Percentiles rank a stretch among this genome's conserved stretches.
Evolutionary conservation across 2,888 invertebrate genomes (phyloP).

Genomic region (Acronicta leporina): DNA sequence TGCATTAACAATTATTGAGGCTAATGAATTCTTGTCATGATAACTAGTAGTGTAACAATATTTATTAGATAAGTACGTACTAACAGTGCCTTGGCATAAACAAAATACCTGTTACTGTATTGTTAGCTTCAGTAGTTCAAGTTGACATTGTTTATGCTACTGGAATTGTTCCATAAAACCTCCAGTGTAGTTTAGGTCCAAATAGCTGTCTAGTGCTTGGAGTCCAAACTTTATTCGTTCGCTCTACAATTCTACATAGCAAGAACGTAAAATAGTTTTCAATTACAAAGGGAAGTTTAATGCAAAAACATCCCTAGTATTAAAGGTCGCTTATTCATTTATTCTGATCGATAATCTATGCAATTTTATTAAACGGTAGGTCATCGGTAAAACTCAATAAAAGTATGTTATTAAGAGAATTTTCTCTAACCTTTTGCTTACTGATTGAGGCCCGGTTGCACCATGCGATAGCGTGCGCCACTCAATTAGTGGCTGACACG

Average conservation of each 20-base stretch:
- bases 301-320: conserved; percentile 20
- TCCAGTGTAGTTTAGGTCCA: conserved; percentile 11
- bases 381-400: conserved; percentile 60
- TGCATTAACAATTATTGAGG: conserved; percentile 61
- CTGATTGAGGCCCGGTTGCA: conserved; percentile 66
- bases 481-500: conserved; percentile 85
- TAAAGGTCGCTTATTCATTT: conserved; percentile 37
- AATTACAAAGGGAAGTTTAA: conserved; percentile 26
- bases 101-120: conserved; percentile 47
- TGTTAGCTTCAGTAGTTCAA: conserved; percentile 38
- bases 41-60: conserved; percentile 59
- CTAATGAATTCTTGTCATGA: conserved; percentile 72
- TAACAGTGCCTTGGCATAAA: conserved; percentile 52
- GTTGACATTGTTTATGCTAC: conserved; percentile 36
- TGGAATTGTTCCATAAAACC: conserved; percentile 23
- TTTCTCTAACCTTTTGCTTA: conserved; percentile 74
- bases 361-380: conserved; percentile 47
- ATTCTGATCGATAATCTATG: conserved; percentile 41
- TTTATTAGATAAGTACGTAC: conserved; percentile 51
- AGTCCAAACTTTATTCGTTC: conserved; percentile 16
- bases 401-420: conserved; percentile 62
- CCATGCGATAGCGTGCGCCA: conserved; percentile 82
- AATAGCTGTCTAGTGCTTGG: conserved; percentile 9
- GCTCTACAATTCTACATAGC: not conserved
- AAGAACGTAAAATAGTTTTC: conserved; percentile 29